These are phyloP conservation scores for Psix sp. DNA, from an alignment of 1,140 invertebrate genomes.

Conservation along the genomic window DNA sequence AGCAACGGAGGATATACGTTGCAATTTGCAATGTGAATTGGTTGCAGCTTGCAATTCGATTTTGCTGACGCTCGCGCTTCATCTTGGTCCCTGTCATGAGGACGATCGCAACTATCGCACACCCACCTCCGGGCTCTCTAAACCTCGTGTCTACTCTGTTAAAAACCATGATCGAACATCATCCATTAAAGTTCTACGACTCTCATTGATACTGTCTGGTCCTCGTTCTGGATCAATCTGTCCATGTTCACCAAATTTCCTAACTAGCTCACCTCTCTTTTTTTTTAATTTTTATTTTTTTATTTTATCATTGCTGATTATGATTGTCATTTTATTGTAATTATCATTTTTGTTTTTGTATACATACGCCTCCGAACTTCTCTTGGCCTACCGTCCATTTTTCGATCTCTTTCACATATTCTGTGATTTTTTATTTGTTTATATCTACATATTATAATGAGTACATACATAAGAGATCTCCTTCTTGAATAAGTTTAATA, in stretches of 20 bases:
- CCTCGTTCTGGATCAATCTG: conserved; percentile 58
- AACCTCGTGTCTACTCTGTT: conserved; percentile 40
- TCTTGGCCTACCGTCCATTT: conserved; percentile 23
- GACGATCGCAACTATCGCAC: conserved; percentile 40
- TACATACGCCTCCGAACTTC: conserved; percentile 20
- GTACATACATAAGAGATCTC: conserved; percentile 22
- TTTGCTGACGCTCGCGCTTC: conserved; percentile 33
- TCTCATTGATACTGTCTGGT: conserved; percentile 65
- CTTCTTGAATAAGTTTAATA: conserved; percentile 58
- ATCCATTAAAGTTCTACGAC: conserved; percentile 33
- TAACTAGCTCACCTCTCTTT: conserved; percentile 46
- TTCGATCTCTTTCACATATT: conserved; percentile 25
- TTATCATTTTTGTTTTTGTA: conserved; percentile 4
- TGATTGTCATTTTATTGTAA: not conserved
- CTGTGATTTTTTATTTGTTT: conserved; percentile 5
- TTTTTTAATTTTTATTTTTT: not conserved
- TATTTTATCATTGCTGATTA: conserved; percentile 1
- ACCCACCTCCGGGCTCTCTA: conserved; percentile 22
- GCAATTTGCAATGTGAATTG: conserved; percentile 39
- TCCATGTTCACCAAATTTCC: conserved; percentile 46
- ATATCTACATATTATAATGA: not conserved
- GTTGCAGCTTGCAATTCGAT: conserved; percentile 43
- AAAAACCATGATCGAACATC: conserved; percentile 32
- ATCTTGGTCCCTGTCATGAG: conserved; percentile 39
- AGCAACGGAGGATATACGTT: conserved; percentile 38